A percentile compares a stretch with the other conserved stretches of the same genome.
These are phyloP conservation scores for Abramis brama DNA, from an alignment of 2,113 vertebrate species.

Conservation along the genomic window DNA sequence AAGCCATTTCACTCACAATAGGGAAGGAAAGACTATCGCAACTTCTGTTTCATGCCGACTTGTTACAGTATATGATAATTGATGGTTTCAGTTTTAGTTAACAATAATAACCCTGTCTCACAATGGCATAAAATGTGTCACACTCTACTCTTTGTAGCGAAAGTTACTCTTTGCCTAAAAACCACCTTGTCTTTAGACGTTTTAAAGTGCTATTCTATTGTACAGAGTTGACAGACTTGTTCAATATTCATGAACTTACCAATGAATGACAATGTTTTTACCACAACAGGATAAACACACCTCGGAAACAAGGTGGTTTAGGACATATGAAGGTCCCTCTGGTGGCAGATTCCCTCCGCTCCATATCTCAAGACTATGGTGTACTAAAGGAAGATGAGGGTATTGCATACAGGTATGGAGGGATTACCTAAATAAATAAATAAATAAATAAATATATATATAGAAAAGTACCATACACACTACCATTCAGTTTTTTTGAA, in stretches of 20 bases:
- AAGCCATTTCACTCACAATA: too few species aligned
- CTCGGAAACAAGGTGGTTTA: slow-evolving; percentile 93
- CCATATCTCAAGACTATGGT: slow-evolving; percentile 89
- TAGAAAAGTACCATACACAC: too few species aligned
- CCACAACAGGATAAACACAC: slow-evolving; percentile 85
- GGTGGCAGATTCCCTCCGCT: slow-evolving; percentile 85
- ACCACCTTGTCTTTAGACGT: neutral
- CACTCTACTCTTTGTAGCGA: neutral
- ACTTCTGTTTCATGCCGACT: too few species aligned
- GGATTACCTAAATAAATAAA: neutral
- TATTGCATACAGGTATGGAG: slow-evolving; percentile 89
- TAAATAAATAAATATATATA: too few species aligned
- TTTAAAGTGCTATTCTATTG: neutral
- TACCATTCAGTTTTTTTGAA: neutral
- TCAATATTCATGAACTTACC: neutral
- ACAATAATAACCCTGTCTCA: too few species aligned
- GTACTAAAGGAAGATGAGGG: slow-evolving; percentile 95
- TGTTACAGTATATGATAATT: too few species aligned
- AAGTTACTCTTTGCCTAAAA: neutral
- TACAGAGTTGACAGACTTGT: neutral
- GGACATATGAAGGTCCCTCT: slow-evolving; percentile 93
- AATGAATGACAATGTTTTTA: neutral
- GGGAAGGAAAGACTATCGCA: too few species aligned
- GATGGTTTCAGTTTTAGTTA: too few species aligned
- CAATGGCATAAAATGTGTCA: neutral